Conservation (phyloP, 2,113 vertebrate genomes). For the Campylomormyrus tamandua region DNA sequence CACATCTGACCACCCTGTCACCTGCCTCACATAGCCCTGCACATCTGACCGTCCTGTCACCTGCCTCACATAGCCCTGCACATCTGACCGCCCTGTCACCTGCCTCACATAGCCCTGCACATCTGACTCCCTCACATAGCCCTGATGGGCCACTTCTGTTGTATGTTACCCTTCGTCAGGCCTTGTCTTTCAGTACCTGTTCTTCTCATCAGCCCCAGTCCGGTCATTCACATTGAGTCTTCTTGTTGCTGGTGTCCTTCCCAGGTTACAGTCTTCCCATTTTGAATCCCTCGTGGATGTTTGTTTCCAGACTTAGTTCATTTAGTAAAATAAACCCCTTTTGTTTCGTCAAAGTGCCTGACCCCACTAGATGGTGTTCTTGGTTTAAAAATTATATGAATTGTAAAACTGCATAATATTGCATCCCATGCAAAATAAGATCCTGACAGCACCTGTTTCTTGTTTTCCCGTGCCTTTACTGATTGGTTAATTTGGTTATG, state of each 20-base stretch:
- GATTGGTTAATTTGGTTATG: background rate
- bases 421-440: background rate
- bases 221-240: background rate
- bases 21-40: too few relatives aligned
- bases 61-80: too few relatives aligned
- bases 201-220: background rate
- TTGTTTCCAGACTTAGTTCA: background rate
- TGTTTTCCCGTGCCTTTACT: background rate
- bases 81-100: too few relatives aligned
- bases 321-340: too few relatives aligned
- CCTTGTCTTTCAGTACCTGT: background rate
- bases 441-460: background rate
- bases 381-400: background rate
- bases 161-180: background rate
- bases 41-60: too few relatives aligned
- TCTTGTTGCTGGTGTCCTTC: background rate
- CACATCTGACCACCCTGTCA: background rate
- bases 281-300: background rate
- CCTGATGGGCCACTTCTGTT: too few relatives aligned
- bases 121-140: too few relatives aligned
- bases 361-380: background rate
- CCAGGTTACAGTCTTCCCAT: background rate
- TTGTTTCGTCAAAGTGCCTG: too few relatives aligned
- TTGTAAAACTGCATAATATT: background rate
- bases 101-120: too few relatives aligned